phyloP scores from a whole-genome alignment of 1,140 invertebrate species.

The Polyergus mexicanus region DNA sequence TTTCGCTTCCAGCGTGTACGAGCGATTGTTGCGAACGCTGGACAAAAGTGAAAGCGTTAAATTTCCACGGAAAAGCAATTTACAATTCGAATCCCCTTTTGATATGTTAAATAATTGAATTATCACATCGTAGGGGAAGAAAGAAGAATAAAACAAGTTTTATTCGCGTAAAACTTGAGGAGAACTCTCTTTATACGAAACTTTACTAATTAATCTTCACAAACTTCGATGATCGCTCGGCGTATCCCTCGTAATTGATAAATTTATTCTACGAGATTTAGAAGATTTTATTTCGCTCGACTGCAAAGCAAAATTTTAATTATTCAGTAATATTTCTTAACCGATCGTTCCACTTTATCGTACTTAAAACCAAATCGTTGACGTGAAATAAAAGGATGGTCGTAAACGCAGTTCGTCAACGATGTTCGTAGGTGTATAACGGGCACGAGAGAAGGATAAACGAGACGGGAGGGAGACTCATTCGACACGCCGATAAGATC shows the following conservation, averaged over 20 bases:
- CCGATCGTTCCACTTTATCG: neutral
- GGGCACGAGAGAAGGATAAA: neutral
- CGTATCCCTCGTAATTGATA: slow-evolving; percentile 8
- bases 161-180: slow-evolving; percentile 43
- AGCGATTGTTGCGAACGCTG: neutral
- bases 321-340: neutral
- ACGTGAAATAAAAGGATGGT: neutral
- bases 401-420: neutral
- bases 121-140: neutral
- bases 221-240: neutral
- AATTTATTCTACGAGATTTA: neutral
- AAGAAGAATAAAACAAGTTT: neutral
- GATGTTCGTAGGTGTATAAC: too few relatives aligned
- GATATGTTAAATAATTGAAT: slow-evolving; percentile 23
- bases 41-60: slow-evolving; percentile 51
- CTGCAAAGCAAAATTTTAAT: slow-evolving; percentile 11
- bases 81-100: slow-evolving; percentile 13
- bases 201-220: neutral
- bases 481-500: slow-evolving; percentile 23
- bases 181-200: neutral
- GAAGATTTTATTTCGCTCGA: neutral
- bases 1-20: slow-evolving; percentile 14
- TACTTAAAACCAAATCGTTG: neutral
- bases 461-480: neutral
- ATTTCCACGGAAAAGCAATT: slow-evolving; percentile 48